These are phyloP conservation scores for Rhadina sibilatrix DNA, from an alignment of 2,113 vertebrate genomes.

Conservation along the genomic window DNA sequence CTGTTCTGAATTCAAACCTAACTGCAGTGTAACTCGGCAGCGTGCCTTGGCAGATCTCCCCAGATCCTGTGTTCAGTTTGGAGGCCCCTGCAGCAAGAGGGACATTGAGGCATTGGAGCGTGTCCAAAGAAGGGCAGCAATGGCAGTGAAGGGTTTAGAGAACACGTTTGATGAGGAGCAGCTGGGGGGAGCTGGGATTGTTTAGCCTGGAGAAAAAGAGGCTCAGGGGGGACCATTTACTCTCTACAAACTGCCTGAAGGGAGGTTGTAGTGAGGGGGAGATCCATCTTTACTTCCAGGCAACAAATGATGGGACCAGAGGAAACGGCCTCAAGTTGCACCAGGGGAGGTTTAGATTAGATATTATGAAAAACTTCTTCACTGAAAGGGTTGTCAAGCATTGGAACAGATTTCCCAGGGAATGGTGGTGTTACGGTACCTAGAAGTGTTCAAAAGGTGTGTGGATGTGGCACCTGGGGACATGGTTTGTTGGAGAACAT, in stretches of 20 bases:
- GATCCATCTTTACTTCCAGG: neutral
- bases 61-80: neutral
- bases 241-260: neutral
- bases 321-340: neutral
- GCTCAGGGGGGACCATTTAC: rapidly evolving
- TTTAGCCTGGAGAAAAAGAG: neutral
- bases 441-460: neutral
- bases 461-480: neutral
- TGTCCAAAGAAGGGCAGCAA: rapidly evolving
- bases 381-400: neutral
- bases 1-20: neutral
- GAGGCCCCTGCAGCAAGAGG: neutral
- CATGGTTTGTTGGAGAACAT: neutral
- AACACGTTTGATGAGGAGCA: neutral
- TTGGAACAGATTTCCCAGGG: neutral
- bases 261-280: rapidly evolving
- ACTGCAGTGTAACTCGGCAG: neutral
- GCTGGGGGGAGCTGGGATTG: neutral
- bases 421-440: neutral
- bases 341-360: neutral
- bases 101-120: rapidly evolving
- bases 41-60: neutral
- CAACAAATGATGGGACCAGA: neutral
- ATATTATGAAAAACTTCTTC: neutral
- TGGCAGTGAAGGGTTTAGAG: neutral